phyloP scores from a whole-genome alignment of 2,888 invertebrate genomes.

The Callyntrura guangdongensis region DNA sequence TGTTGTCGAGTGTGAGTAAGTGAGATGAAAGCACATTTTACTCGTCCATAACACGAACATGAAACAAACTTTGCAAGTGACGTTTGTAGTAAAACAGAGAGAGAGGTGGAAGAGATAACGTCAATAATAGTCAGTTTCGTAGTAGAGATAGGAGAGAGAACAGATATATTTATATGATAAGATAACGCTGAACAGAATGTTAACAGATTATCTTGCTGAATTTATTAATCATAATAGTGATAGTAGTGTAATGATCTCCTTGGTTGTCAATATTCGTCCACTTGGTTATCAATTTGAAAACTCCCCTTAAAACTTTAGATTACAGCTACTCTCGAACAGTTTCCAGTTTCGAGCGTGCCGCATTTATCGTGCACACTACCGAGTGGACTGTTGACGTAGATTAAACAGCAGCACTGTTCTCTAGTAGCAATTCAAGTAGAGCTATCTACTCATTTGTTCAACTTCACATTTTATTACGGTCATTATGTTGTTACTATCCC shows the following conservation, averaged over 20 bases:
- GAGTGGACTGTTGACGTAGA: neutral
- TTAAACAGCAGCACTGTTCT: too few species aligned
- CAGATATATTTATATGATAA: neutral
- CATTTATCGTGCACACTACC: neutral
- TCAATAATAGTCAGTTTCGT: neutral
- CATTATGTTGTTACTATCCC: neutral
- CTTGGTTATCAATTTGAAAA: constrained; percentile 1
- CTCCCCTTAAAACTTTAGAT: neutral
- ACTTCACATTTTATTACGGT: neutral
- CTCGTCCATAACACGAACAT: too few species aligned
- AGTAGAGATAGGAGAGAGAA: neutral
- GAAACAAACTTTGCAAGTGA: too few species aligned
- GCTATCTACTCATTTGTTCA: neutral
- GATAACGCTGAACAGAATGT: neutral
- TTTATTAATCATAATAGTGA: neutral
- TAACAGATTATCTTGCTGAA: neutral
- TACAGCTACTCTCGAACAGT: neutral
- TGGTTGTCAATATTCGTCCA: neutral
- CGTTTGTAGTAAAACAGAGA: too few species aligned
- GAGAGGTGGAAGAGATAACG: too few species aligned
- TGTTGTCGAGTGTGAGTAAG: neutral
- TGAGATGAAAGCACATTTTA: too few species aligned
- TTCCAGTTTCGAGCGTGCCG: neutral
- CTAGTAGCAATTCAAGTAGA: too few species aligned
- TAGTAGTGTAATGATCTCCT: neutral